Percentiles rank a stretch among this genome's conserved stretches.
Conservation (phyloP, 2,888 invertebrate genomes). For the Amblyteles armatorius region DNA sequence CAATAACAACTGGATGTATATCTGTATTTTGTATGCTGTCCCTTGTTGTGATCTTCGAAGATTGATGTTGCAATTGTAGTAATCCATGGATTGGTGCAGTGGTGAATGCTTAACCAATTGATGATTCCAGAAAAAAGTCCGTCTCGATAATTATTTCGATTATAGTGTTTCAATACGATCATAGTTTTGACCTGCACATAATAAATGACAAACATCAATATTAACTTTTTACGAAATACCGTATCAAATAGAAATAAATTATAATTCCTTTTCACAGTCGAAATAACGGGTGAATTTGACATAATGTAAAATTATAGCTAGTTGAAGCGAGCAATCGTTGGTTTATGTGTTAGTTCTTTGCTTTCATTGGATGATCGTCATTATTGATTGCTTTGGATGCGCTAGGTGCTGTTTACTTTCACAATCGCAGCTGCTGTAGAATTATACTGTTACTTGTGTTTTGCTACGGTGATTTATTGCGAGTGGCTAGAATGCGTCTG, state of each 20-base stretch:
- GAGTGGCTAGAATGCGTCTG: neutral
- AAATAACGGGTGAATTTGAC: constrained; percentile 5
- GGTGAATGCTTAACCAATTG: constrained; percentile 14
- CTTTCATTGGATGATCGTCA: neutral
- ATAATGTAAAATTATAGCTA: neutral
- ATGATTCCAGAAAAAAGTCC: neutral
- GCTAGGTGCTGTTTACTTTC: neutral
- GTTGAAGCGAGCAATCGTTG: neutral
- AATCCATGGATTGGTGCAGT: neutral
- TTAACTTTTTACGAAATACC: neutral
- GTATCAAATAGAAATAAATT: neutral
- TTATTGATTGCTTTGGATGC: neutral
- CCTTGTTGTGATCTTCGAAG: neutral
- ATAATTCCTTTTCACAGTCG: neutral
- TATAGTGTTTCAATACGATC: neutral
- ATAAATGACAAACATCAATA: neutral
- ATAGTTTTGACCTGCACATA: neutral
- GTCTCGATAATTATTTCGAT: neutral
- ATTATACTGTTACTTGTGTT: neutral
- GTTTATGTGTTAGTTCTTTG: neutral
- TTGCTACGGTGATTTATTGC: neutral
- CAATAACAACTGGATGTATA: neutral
- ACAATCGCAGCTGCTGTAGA: neutral
- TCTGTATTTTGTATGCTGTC: neutral
- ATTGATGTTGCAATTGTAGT: neutral